Conservation (phyloP, 2,888 invertebrate species). For the Chrysodeixis includens region DNA sequence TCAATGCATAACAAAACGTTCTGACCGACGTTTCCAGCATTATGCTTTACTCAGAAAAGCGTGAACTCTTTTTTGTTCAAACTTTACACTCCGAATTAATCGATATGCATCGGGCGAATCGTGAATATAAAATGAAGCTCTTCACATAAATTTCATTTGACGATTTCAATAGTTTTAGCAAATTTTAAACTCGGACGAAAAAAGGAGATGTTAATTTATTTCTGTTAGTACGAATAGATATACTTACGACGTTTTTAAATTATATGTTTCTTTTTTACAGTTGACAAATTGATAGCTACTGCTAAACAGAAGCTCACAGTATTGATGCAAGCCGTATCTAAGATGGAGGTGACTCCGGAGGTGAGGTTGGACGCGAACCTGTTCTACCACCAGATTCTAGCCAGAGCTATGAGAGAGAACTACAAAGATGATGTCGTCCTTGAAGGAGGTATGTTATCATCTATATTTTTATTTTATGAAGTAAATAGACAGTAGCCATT, state of each 20-base stretch:
- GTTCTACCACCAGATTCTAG: slow-evolving; percentile 83
- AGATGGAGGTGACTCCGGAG: slow-evolving; percentile 79
- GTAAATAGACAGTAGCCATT: no score
- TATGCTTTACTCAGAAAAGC: not conserved
- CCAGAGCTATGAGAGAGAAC: slow-evolving; percentile 79
- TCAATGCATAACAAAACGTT: no score
- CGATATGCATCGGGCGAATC: not conserved
- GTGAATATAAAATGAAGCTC: not conserved
- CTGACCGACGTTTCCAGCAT: not conserved
- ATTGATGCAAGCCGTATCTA: slow-evolving; percentile 77
- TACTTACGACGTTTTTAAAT: no score
- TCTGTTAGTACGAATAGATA: not conserved
- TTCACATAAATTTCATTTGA: not conserved
- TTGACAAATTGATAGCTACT: slow-evolving; percentile 78
- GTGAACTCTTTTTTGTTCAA: not conserved
- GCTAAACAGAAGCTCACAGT: slow-evolving; percentile 77
- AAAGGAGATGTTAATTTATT: not conserved
- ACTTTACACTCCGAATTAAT: not conserved
- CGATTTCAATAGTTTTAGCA: no score
- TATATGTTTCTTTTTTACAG: slow-evolving; percentile 55
- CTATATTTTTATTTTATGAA: not conserved
- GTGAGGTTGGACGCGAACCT: slow-evolving; percentile 70
- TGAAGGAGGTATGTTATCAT: slow-evolving; percentile 77
- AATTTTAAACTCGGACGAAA: not conserved
- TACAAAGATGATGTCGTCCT: slow-evolving; percentile 79